Conservation (phyloP, 2,797 vertebrate species). For the Pseudochirops cupreus region DNA sequence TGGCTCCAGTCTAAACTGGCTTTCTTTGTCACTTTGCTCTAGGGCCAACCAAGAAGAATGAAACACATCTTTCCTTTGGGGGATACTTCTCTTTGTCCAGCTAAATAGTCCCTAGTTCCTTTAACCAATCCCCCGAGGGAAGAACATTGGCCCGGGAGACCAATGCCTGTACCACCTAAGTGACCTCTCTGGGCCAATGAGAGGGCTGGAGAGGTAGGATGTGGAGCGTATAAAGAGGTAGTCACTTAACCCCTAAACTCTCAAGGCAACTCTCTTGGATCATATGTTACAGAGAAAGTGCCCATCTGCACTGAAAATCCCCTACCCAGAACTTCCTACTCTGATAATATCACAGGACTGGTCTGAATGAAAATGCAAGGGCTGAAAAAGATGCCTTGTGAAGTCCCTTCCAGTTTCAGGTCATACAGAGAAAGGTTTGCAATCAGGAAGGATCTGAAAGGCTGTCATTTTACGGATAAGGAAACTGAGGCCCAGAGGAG, state of each 20-base stretch:
- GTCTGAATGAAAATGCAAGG: background rate
- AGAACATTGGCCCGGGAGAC: too few relatives aligned
- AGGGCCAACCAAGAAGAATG: background rate
- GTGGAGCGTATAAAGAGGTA: background rate
- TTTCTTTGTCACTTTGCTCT: background rate
- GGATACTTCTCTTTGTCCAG: background rate
- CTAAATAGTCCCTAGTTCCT: too few relatives aligned
- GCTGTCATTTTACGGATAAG: background rate
- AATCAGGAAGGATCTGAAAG: background rate
- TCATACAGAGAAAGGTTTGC: background rate
- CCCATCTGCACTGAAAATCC: background rate
- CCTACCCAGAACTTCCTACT: background rate
- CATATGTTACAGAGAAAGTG: background rate
- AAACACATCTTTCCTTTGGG: background rate
- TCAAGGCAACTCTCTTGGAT: background rate
- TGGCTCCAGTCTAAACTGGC: background rate
- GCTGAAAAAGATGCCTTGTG: background rate
- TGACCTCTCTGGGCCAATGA: background rate
- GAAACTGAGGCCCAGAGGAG: background rate
- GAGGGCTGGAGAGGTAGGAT: background rate
- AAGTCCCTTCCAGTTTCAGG: background rate
- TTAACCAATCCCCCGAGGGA: too few relatives aligned
- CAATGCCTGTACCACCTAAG: background rate
- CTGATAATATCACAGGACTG: background rate
- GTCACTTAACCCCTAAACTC: background rate